Evolutionary conservation across 2,797 vertebrate species (phyloP).

Genomic region (Petrocephalus schoutedeni): DNA sequence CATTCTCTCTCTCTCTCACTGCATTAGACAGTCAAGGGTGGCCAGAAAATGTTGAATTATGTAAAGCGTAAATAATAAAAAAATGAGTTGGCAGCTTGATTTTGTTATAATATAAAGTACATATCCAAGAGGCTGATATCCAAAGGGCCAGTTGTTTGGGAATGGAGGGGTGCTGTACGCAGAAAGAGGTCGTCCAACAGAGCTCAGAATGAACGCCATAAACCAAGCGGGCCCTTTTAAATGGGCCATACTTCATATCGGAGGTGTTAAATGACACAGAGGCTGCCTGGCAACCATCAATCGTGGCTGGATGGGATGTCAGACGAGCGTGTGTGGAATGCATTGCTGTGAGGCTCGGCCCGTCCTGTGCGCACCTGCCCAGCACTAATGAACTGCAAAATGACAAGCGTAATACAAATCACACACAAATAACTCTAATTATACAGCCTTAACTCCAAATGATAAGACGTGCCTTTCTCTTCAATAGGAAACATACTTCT

Average conservation of each 20-base stretch:
- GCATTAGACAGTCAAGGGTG: not conserved
- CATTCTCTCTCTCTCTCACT: not conserved
- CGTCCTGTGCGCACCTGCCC: not conserved
- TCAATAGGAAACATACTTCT: not conserved
- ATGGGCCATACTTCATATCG: constrained; percentile 24
- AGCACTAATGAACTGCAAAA: not conserved
- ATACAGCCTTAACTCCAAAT: not conserved
- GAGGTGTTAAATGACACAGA: constrained; percentile 22
- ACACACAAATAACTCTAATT: not conserved
- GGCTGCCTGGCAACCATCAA: constrained; percentile 16
- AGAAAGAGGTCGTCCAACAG: not conserved
- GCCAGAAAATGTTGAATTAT: not conserved
- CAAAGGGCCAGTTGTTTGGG: not conserved
- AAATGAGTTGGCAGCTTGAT: not conserved
- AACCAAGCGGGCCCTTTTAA: constrained; percentile 14
- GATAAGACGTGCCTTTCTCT: not conserved
- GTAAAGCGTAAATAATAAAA: not conserved
- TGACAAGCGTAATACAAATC: not conserved
- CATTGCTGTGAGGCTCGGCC: not conserved
- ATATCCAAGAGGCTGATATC: not conserved
- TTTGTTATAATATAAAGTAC: not conserved
- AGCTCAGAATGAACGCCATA: constrained; percentile 20
- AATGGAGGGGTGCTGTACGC: not conserved
- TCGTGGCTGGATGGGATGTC: constrained; percentile 15
- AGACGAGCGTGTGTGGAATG: constrained; percentile 13